A percentile compares a stretch with the other conserved stretches of the same genome.
phyloP scores from a whole-genome alignment of 2,113 vertebrate species.

The Aptenodytes patagonicus region DNA sequence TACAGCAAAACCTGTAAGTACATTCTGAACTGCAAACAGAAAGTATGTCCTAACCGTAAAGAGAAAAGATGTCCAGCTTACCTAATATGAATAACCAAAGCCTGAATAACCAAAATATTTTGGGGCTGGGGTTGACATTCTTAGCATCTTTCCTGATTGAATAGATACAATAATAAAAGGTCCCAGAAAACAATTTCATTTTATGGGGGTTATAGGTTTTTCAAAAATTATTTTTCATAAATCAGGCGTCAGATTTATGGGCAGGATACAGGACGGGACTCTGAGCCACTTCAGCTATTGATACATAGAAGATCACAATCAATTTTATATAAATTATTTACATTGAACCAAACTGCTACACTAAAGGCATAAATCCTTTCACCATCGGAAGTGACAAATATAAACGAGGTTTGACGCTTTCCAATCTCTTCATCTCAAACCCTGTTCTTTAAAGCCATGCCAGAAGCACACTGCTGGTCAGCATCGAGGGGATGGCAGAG shows the following conservation, averaged over 20 bases:
- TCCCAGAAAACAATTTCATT: neutral
- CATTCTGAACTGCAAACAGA: neutral
- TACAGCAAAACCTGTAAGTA: neutral
- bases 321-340: neutral
- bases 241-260: neutral
- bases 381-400: neutral
- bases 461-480: neutral
- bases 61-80: neutral
- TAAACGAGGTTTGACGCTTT: neutral
- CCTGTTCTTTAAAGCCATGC: neutral
- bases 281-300: neutral
- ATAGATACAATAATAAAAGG: neutral
- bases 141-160: neutral
- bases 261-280: neutral
- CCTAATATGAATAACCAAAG: neutral
- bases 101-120: neutral
- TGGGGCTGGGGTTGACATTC: neutral
- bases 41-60: neutral
- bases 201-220: neutral
- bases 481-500: neutral
- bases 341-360: neutral
- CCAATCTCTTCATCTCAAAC: neutral
- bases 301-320: neutral
- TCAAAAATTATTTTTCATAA: neutral
- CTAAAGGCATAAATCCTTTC: neutral